Evolutionary conservation across 2,888 invertebrate genomes (phyloP).

Genomic region (Notocelia uddmanniana): DNA sequence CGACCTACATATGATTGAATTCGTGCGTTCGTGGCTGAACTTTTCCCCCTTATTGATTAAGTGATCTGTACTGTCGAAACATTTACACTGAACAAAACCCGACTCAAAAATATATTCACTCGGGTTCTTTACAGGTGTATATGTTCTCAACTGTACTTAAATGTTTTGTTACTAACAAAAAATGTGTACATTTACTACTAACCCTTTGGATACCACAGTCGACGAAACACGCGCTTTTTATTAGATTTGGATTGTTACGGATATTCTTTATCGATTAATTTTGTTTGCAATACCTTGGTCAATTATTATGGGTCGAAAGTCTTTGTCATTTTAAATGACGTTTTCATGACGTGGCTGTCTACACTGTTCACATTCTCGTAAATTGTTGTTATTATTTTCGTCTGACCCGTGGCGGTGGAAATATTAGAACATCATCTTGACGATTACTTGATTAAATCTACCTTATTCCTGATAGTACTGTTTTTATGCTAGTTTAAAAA

Average conservation of each 20-base stretch:
- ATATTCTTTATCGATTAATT: neutral
- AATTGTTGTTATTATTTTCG: no score
- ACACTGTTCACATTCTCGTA: no score
- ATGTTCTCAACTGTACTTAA: neutral
- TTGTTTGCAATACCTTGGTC: no score
- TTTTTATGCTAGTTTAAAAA: no score
- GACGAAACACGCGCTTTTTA: neutral
- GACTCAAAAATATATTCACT: neutral
- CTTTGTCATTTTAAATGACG: no score
- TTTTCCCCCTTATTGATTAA: neutral
- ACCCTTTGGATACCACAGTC: conserved; percentile 29
- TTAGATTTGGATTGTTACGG: neutral
- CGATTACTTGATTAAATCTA: no score
- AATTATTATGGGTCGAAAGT: no score
- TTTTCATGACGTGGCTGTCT: no score
- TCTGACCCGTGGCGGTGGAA: no score
- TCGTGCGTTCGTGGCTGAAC: neutral
- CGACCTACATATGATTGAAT: neutral
- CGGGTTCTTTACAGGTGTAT: neutral
- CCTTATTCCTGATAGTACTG: no score
- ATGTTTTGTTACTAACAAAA: conserved; percentile 20
- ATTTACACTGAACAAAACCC: neutral
- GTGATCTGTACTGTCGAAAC: neutral
- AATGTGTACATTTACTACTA: neutral
- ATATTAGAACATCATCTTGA: no score